phyloP scores from a whole-genome alignment of 1,140 invertebrate species.

The Gryon sp. region DNA sequence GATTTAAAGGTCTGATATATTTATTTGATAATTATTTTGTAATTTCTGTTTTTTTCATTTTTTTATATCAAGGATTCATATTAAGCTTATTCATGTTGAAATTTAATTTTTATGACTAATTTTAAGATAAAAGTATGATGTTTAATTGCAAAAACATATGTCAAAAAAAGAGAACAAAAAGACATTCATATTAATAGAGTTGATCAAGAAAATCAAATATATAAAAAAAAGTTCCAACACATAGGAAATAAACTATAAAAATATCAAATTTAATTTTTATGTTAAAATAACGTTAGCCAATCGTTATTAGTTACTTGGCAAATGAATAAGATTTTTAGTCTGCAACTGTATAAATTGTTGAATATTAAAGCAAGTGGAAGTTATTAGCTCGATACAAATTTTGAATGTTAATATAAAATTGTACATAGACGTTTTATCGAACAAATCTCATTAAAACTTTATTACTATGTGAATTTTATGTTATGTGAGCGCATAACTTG shows the following conservation, averaged over 20 bases:
- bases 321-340: slow-evolving; percentile 27
- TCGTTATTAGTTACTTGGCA: slow-evolving; percentile 40
- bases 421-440: slow-evolving; percentile 37
- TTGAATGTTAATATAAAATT: slow-evolving; percentile 30
- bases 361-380: slow-evolving; percentile 44
- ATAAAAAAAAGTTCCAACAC: slow-evolving; percentile 23
- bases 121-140: too few species aligned
- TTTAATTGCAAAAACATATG: not conserved
- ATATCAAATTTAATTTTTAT: slow-evolving; percentile 6
- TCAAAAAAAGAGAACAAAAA: not conserved
- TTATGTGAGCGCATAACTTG: too few species aligned
- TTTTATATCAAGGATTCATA: not conserved
- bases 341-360: slow-evolving; percentile 45
- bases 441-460: not conserved
- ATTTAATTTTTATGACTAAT: slow-evolving; percentile 22
- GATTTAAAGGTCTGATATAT: too few species aligned
- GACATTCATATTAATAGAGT: slow-evolving; percentile 17
- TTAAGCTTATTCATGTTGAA: slow-evolving; percentile 4
- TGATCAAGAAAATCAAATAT: slow-evolving; percentile 32
- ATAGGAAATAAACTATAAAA: slow-evolving; percentile 5
- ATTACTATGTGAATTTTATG: too few species aligned
- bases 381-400: slow-evolving; percentile 19
- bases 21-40: too few species aligned
- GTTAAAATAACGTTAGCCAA: slow-evolving; percentile 38
- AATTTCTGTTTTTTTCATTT: not conserved